These are phyloP conservation scores for Parnassius glacialis DNA, from an alignment of 2,888 invertebrate species.

Conservation along the genomic window DNA sequence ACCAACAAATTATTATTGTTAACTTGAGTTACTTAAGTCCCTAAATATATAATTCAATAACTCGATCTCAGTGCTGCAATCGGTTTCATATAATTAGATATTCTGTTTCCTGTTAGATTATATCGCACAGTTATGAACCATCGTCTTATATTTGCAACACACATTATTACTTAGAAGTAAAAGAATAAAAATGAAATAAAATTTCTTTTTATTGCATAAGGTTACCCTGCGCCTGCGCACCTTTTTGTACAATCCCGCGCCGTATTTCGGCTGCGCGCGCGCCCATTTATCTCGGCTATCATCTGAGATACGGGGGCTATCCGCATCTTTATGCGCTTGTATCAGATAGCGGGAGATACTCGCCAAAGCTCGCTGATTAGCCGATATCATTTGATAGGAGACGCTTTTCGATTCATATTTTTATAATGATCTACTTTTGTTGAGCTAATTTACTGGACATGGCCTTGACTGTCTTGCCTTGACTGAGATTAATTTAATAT, in stretches of 20 bases:
- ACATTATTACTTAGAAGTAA: no score
- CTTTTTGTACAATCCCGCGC: constrained; percentile 63
- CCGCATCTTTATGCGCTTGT: constrained; percentile 64
- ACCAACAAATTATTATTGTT: no score
- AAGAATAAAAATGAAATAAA: not conserved
- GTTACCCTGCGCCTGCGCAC: constrained; percentile 50
- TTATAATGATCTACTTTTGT: constrained; percentile 41
- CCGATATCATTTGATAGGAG: constrained; percentile 50
- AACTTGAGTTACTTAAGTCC: no score
- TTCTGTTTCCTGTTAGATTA: no score
- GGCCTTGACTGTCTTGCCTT: not conserved
- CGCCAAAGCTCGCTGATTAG: constrained; percentile 62
- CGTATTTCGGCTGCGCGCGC: constrained; percentile 75
- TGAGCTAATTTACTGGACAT: constrained; percentile 29
- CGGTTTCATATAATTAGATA: no score
- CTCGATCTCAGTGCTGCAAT: no score
- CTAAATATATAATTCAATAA: no score
- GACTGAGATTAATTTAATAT: not conserved
- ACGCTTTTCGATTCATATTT: constrained; percentile 39
- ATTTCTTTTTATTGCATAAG: constrained; percentile 37
- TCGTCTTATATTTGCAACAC: no score
- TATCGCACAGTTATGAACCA: no score
- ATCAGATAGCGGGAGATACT: constrained; percentile 58
- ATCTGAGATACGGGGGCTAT: constrained; percentile 71
- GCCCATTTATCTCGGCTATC: constrained; percentile 69